Evolutionary conservation across 2,888 invertebrate species (phyloP).

Genomic region (Calliphora vomitoria): DNA sequence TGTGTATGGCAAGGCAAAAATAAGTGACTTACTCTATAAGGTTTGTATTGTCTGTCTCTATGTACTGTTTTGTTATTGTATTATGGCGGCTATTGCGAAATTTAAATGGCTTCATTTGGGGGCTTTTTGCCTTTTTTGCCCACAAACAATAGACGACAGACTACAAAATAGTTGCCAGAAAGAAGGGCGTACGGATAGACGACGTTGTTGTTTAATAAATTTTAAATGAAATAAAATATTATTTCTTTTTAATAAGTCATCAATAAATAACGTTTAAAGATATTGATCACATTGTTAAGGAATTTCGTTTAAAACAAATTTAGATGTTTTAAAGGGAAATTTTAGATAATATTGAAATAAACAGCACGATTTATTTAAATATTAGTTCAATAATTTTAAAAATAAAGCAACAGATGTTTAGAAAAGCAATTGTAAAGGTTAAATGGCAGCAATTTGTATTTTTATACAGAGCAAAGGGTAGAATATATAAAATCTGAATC

Average conservation of each 20-base stretch:
- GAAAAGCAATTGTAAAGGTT: too few species aligned
- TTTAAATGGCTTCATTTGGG: conserved; percentile 68
- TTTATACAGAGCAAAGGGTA: neutral
- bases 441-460: too few species aligned
- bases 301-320: conserved; percentile 8
- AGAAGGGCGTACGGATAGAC: neutral
- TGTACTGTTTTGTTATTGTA: conserved; percentile 12
- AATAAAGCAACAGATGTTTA: conserved; percentile 12
- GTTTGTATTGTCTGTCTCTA: conserved; percentile 48
- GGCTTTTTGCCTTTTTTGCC: conserved; percentile 9
- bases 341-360: conserved; percentile 16
- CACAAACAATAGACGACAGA: conserved; percentile 7
- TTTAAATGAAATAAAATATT: conserved; percentile 34
- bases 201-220: neutral
- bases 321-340: conserved; percentile 16
- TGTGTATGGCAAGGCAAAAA: conserved; percentile 16
- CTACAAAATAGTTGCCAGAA: neutral
- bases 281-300: conserved; percentile 51
- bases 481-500: neutral
- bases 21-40: conserved; percentile 54
- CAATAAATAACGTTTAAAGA: conserved; percentile 50
- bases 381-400: neutral
- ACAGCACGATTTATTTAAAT: conserved; percentile 31
- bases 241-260: conserved; percentile 55
- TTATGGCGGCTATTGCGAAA: conserved; percentile 57